Evolutionary conservation across 2,113 vertebrate genomes (phyloP).

Genomic region (Zosterops pallidus): DNA sequence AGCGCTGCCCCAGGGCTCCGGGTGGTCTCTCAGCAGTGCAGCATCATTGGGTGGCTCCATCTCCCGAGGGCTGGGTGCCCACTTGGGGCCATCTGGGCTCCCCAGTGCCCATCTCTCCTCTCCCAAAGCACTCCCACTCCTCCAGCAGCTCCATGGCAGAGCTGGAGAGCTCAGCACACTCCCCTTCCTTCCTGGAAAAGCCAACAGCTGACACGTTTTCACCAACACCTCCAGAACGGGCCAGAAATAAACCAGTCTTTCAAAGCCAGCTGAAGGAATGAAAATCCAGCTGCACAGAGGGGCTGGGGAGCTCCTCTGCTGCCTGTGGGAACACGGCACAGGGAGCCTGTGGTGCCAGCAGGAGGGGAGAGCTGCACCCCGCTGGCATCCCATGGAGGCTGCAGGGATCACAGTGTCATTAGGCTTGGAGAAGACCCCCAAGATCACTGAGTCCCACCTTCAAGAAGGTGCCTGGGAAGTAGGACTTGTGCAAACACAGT

Average conservation of each 20-base stretch:
- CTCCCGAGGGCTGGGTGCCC: neutral
- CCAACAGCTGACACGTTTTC: constrained; percentile 43
- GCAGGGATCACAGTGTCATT: neutral
- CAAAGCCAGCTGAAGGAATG: neutral
- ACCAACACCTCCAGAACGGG: constrained; percentile 53
- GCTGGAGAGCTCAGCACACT: constrained; percentile 7
- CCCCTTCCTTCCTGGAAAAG: constrained; percentile 34
- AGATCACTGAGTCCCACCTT: neutral
- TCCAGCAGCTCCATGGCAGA: neutral
- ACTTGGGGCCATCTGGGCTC: neutral
- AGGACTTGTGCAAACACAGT: neutral
- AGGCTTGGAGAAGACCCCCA: neutral
- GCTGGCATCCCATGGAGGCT: neutral
- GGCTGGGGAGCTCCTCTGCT: neutral
- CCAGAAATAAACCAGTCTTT: constrained; percentile 51
- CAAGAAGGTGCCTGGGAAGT: neutral
- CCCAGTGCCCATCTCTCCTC: neutral
- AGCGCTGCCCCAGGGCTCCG: neutral
- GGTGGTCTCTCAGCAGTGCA: neutral
- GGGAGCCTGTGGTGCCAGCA: neutral
- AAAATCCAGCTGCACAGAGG: constrained; percentile 26
- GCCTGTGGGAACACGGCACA: fast-evolving
- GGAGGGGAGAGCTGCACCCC: neutral
- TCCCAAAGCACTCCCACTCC: constrained; percentile 9
- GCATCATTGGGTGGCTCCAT: neutral